Evolutionary conservation across 2,888 invertebrate species (phyloP), one percentile per base, ranked within the genome.

Genomic region (Tinea semifulvella): DNA sequence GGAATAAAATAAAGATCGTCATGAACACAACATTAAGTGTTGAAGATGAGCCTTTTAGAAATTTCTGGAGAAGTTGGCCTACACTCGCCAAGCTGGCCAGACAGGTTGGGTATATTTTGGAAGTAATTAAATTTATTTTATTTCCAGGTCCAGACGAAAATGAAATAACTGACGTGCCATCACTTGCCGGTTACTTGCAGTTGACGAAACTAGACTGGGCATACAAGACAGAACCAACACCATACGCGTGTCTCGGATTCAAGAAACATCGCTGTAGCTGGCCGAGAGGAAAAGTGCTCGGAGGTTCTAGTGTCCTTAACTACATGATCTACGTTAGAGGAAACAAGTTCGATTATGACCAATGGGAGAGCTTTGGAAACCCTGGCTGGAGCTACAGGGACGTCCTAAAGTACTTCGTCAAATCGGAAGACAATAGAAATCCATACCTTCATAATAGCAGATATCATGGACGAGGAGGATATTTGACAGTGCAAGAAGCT

Each of bases 321-420:
- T 92, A 92, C 64, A 94, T 96, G 95, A 82, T 95, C 2, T 96
- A 96, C 64, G 91, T 94, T 0, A 77, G 96, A 49, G 96, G 96
- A 7, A 92, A 89, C 62, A 83, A 84, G 46, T 82, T 86, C 53
- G 97, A 97, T 63, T 97, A 92, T 67, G 92, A 96, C 61, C 84
- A 88, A 38, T 97, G 97, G 96, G 92, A 93, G 55, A 75, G 85
- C 1, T 68, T 90, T 50, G 95, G 96, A 0, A 96, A 96, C 57
- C 83, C 89, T 0, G 95, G 94, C 4, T 97, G 96, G 96, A 88
- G 89, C 1, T 96, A 92, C 70, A 81, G 88, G 1, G 87, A 92
- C 47, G 92, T 91, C 0, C 76, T 97, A 3, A 88, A 89, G 40
- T 97, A 97, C 60, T 97, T 96, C 63, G 90, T 89, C 55, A 94